phyloP scores from a whole-genome alignment of 2,797 vertebrate species.

The Pantherophis vulpinus region DNA sequence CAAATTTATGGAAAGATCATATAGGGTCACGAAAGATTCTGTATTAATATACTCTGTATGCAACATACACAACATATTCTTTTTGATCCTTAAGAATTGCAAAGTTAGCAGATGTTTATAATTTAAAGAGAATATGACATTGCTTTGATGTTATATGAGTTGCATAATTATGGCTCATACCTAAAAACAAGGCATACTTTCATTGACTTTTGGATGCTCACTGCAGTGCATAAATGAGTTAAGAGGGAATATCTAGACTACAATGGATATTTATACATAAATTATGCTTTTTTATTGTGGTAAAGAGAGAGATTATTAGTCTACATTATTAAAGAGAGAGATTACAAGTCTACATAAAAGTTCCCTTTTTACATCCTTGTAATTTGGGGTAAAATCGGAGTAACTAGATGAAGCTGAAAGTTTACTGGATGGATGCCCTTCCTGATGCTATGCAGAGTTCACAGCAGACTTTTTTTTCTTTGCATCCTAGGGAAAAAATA shows the following conservation, averaged over 20 bases:
- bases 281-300: neutral
- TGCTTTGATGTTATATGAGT: constrained; percentile 1
- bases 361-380: neutral
- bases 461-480: neutral
- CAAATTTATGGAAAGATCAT: neutral
- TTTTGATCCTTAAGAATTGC: neutral
- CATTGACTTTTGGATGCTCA: neutral
- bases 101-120: constrained; percentile 3
- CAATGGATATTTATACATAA: neutral
- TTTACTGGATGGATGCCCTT: neutral
- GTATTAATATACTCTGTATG: neutral
- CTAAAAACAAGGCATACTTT: neutral
- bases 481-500: neutral
- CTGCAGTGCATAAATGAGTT: neutral
- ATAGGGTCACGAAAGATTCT: neutral
- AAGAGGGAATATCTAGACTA: neutral
- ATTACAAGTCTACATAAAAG: neutral
- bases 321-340: neutral
- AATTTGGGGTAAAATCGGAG: neutral
- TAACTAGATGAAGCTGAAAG: neutral
- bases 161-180: neutral
- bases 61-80: neutral
- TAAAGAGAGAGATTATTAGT: neutral
- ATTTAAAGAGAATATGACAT: neutral
- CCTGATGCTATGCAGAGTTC: neutral